Evolutionary conservation across 2,888 invertebrate species (phyloP).

Genomic region (Lobophora halterata): DNA sequence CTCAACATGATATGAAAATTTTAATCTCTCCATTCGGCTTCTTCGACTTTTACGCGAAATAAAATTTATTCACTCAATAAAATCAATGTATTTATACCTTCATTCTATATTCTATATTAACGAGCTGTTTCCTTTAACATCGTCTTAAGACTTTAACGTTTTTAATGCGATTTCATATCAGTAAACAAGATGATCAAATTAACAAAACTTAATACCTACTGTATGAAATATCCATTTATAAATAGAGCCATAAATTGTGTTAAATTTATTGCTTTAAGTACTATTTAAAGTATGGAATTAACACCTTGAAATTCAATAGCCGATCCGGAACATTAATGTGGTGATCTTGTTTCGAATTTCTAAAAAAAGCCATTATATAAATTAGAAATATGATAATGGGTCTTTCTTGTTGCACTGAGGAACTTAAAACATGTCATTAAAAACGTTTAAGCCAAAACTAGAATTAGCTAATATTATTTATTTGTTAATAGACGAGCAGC

Average conservation of each 20-base stretch:
- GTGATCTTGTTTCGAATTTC: constrained; percentile 21
- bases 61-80: constrained; percentile 43
- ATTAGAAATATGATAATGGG: constrained; percentile 20
- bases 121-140: constrained; percentile 49
- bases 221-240: constrained; percentile 44
- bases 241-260: constrained; percentile 46
- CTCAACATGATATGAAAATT: constrained; percentile 5
- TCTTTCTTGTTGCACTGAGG: too few relatives aligned
- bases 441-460: too few relatives aligned
- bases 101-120: constrained; percentile 51
- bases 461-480: too few relatives aligned
- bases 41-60: constrained; percentile 46
- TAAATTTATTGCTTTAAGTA: constrained; percentile 45
- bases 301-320: constrained; percentile 54
- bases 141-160: constrained; percentile 42
- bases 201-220: constrained; percentile 41
- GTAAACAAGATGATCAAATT: constrained; percentile 40
- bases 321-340: constrained; percentile 27
- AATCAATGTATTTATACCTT: constrained; percentile 48
- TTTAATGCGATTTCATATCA: constrained; percentile 46
- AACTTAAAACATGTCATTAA: too few relatives aligned
- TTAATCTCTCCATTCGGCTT: constrained; percentile 23
- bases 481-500: too few relatives aligned
- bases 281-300: constrained; percentile 39
- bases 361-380: constrained; percentile 19